Conservation (phyloP, 2,113 vertebrate species). For the Cynopterus brachyotis region DNA sequence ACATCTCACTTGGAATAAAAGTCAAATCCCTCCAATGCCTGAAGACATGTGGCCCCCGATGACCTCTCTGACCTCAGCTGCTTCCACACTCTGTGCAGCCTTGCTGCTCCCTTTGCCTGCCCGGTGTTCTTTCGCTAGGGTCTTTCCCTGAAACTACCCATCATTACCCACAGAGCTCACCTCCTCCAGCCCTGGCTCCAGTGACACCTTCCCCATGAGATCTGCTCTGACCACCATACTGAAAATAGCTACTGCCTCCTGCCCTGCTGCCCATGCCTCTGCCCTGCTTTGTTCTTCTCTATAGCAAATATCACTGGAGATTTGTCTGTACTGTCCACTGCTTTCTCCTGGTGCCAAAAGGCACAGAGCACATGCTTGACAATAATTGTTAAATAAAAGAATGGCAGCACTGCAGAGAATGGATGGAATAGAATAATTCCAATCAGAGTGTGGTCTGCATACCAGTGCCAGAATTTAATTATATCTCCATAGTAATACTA, state of each 20-base stretch:
- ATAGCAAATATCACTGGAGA: background rate
- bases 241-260: background rate
- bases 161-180: background rate
- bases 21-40: too few relatives aligned
- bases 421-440: background rate
- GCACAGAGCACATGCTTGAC: background rate
- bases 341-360: background rate
- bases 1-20: background rate
- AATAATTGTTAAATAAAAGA: background rate
- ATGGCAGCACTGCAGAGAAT: background rate
- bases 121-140: too few relatives aligned
- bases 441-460: background rate
- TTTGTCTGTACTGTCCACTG: background rate
- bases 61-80: background rate
- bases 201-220: background rate
- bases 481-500: background rate
- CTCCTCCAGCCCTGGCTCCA: background rate
- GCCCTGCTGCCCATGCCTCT: too few relatives aligned
- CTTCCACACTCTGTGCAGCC: fast-evolving
- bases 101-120: too few relatives aligned
- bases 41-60: background rate
- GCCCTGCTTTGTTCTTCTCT: background rate
- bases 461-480: background rate
- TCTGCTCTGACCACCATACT: background rate
- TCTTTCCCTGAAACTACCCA: background rate